Percentiles rank a stretch among this genome's conserved stretches.
Evolutionary conservation across 2,888 invertebrate species (phyloP).

Genomic region (Tenthredo distinguenda): DNA sequence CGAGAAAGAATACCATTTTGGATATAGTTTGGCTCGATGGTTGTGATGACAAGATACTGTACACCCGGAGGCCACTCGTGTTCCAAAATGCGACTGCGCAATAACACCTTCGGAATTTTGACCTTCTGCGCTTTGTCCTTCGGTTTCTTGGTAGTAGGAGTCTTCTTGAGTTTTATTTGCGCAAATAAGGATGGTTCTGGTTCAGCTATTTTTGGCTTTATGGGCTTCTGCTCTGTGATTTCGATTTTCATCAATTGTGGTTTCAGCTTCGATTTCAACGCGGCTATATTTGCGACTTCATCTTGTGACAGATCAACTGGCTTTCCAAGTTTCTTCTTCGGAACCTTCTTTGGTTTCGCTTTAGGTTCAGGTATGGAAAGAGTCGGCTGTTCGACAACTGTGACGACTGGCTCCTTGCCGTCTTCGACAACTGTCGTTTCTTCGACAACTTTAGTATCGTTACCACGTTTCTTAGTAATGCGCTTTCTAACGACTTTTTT

Average conservation of each 20-base stretch:
- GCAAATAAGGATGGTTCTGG: slow-evolving; percentile 81
- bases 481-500: slow-evolving; percentile 61
- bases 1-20: slow-evolving; percentile 79
- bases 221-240: slow-evolving; percentile 81
- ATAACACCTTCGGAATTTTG: slow-evolving; percentile 77
- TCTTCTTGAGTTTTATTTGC: slow-evolving; percentile 84
- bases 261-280: slow-evolving; percentile 65
- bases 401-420: slow-evolving; percentile 42
- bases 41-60: slow-evolving; percentile 73
- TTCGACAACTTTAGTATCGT: slow-evolving; percentile 57
- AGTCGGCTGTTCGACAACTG: slow-evolving; percentile 29
- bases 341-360: slow-evolving; percentile 16
- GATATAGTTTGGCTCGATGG: slow-evolving; percentile 75
- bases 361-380: slow-evolving; percentile 66
- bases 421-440: slow-evolving; percentile 50
- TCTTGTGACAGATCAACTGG: slow-evolving; percentile 65
- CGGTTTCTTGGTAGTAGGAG: slow-evolving; percentile 73
- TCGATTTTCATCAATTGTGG: slow-evolving; percentile 81
- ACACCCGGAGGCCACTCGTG: slow-evolving; percentile 78
- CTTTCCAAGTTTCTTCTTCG: slow-evolving; percentile 65
- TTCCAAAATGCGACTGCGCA: slow-evolving; percentile 78
- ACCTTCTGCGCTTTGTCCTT: slow-evolving; percentile 73
- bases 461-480: slow-evolving; percentile 64
- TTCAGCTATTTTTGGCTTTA: slow-evolving; percentile 81
- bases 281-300: slow-evolving; percentile 53